Conservation (phyloP, 2,113 vertebrate species). For the Eleginops maclovinus region DNA sequence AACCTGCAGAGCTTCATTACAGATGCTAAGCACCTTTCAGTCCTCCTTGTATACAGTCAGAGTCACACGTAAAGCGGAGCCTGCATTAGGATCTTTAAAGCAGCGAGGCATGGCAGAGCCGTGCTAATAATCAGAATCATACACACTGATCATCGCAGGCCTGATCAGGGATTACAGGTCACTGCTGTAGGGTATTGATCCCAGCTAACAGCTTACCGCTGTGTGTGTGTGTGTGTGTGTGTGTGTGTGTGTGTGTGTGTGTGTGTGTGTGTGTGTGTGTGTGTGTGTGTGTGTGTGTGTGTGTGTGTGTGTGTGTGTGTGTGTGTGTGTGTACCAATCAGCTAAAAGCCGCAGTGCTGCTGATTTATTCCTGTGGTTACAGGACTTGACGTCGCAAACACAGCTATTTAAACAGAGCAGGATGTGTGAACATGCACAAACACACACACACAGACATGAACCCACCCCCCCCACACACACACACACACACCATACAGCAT, state of each 20-base stretch:
- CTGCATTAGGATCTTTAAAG: background rate
- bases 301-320: slow-evolving; percentile 10
- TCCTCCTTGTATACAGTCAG: background rate
- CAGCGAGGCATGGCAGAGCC: background rate
- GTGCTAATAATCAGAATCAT: slow-evolving; percentile 7
- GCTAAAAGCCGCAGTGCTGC: slow-evolving; percentile 39
- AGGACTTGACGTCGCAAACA: slow-evolving; percentile 38
- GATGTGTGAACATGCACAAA: slow-evolving; percentile 23
- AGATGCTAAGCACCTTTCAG: slow-evolving; percentile 34
- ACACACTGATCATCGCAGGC: background rate
- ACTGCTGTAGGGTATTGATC: slow-evolving; percentile 36
- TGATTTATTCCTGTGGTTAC: slow-evolving; percentile 41
- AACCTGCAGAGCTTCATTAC: slow-evolving; percentile 27
- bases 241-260: slow-evolving; percentile 14
- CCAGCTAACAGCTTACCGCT: background rate
- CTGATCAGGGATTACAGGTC: slow-evolving; percentile 11
- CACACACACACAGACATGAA: slow-evolving; percentile 9
- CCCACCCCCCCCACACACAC: background rate
- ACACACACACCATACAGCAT: background rate
- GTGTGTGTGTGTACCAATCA: slow-evolving; percentile 37
- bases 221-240: slow-evolving; percentile 22
- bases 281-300: slow-evolving; percentile 14
- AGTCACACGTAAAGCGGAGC: background rate
- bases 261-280: slow-evolving; percentile 10
- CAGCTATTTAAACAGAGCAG: slow-evolving; percentile 45